phyloP scores from a whole-genome alignment of 1,140 invertebrate species.

The Lordiphosa clarofinis region DNA sequence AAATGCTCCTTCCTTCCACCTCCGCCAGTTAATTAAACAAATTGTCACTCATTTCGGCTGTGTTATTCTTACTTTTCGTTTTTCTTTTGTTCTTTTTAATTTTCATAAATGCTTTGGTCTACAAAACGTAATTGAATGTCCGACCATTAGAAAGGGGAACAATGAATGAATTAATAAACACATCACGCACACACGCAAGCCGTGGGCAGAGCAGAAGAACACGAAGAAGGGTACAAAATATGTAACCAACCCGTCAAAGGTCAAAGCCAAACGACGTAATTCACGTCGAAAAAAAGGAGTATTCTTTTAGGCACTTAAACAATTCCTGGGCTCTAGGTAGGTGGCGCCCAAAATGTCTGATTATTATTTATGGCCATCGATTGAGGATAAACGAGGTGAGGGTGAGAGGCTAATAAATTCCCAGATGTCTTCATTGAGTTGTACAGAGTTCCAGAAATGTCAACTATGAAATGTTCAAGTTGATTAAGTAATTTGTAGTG shows the following conservation, averaged over 20 bases:
- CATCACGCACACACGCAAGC: slow-evolving; percentile 56
- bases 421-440: slow-evolving; percentile 19
- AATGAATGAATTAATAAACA: slow-evolving; percentile 52
- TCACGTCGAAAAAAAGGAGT: slow-evolving; percentile 22
- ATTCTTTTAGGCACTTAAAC: slow-evolving; percentile 4
- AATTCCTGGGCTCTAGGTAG: slow-evolving; percentile 2
- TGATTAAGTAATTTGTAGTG: background rate
- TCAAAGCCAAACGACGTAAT: slow-evolving; percentile 57
- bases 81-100: slow-evolving; percentile 38
- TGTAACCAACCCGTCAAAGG: slow-evolving; percentile 50
- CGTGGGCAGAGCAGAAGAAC: slow-evolving; percentile 2
- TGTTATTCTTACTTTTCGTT: background rate
- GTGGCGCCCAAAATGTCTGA: slow-evolving; percentile 11
- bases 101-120: slow-evolving; percentile 57
- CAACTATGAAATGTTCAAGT: background rate
- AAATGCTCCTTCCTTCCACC: background rate
- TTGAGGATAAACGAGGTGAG: background rate
- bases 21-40: slow-evolving; percentile 43
- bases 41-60: slow-evolving; percentile 49
- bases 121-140: slow-evolving; percentile 56
- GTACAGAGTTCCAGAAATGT: background rate
- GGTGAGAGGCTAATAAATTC: slow-evolving; percentile 7
- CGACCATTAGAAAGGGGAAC: slow-evolving; percentile 20
- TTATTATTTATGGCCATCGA: slow-evolving; percentile 49
- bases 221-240: slow-evolving; percentile 36